Evolutionary conservation across 2,888 invertebrate genomes (phyloP).

Genomic region (Patella caerulea): DNA sequence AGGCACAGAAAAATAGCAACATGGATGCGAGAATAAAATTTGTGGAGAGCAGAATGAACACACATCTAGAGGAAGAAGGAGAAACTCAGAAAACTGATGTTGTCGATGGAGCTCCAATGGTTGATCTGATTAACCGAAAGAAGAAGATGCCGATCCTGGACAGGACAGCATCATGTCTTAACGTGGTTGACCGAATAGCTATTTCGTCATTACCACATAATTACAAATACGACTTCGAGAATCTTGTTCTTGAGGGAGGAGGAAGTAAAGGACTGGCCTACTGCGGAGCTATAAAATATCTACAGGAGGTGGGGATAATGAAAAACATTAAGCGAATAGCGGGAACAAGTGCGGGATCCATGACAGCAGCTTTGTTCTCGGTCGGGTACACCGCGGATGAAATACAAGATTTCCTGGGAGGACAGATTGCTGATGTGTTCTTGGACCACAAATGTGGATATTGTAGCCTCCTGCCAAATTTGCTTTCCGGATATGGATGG

Average conservation of each 20-base stretch:
- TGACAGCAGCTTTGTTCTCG: slow-evolving; percentile 60
- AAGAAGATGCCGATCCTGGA: too few relatives aligned
- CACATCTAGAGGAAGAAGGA: too few relatives aligned
- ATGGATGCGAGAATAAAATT: too few relatives aligned
- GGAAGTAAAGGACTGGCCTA: slow-evolving; percentile 59
- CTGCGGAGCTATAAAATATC: slow-evolving; percentile 54
- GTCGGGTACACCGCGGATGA: slow-evolving; percentile 59
- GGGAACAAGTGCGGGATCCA: slow-evolving; percentile 65
- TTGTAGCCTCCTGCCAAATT: slow-evolving; percentile 57
- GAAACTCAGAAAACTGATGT: too few relatives aligned
- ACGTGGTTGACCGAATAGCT: too few relatives aligned
- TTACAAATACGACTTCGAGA: slow-evolving; percentile 60
- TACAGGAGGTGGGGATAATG: slow-evolving; percentile 56
- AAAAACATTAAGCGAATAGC: slow-evolving; percentile 54
- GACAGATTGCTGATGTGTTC: slow-evolving; percentile 52
- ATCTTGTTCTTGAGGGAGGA: slow-evolving; percentile 62
- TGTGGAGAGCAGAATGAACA: too few relatives aligned
- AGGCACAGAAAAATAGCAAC: too few relatives aligned
- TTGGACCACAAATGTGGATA: slow-evolving; percentile 54
- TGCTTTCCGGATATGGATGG: slow-evolving; percentile 59
- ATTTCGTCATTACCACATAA: neutral
- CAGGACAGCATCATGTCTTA: too few relatives aligned
- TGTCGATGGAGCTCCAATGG: too few relatives aligned
- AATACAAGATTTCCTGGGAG: slow-evolving; percentile 54
- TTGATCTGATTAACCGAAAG: too few relatives aligned